Evolutionary conservation across 2,797 vertebrate genomes (phyloP).

Genomic region (Podargus strigoides): DNA sequence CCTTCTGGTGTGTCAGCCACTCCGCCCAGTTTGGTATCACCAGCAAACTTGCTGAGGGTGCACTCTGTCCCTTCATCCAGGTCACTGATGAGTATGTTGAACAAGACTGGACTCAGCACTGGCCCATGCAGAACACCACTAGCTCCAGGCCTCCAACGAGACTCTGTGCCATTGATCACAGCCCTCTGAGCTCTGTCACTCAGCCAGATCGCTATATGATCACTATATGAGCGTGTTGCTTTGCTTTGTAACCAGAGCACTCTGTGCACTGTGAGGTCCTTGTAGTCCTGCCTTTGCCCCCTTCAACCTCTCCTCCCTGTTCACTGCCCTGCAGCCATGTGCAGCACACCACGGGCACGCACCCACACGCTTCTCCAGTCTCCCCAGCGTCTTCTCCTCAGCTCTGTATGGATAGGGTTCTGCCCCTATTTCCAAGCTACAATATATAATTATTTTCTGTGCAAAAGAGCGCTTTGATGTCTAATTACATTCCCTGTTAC

Average conservation of each 20-base stretch:
- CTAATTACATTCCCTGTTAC: not conserved
- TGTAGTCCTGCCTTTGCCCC: not conserved
- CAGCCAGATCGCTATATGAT: no score
- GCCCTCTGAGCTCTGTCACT: no score
- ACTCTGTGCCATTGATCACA: no score
- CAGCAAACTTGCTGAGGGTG: no score
- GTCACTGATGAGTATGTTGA: no score
- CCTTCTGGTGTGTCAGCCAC: no score
- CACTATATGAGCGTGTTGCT: fast-evolving
- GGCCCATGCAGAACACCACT: no score
- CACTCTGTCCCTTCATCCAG: no score
- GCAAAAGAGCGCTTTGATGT: not conserved
- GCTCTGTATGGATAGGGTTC: not conserved
- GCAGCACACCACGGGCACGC: not conserved
- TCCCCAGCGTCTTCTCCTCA: not conserved
- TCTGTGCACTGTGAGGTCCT: not conserved
- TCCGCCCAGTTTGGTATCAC: no score
- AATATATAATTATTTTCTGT: not conserved
- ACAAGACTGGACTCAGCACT: no score
- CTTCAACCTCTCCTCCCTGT: not conserved
- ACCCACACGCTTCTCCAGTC: not conserved
- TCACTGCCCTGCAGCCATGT: fast-evolving
- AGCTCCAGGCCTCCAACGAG: no score
- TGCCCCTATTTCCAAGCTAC: not conserved
- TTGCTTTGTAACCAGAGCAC: fast-evolving